phyloP scores from a whole-genome alignment of 1,140 invertebrate species.

The Drosophila persimilis region DNA sequence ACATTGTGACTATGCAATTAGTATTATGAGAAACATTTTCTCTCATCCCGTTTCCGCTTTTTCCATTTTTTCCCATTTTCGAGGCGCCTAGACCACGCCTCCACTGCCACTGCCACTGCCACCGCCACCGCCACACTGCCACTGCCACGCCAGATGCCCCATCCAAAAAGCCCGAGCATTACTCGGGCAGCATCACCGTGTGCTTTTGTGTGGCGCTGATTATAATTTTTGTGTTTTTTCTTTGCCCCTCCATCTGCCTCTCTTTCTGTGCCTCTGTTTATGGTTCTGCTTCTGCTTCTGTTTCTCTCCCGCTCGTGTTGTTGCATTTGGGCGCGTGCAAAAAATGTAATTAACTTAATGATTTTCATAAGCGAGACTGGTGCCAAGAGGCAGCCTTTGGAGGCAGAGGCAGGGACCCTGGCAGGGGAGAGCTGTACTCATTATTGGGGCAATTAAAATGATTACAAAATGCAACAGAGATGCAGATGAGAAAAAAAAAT shows the following conservation, averaged over 20 bases:
- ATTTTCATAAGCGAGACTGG: constrained; percentile 71
- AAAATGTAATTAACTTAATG: constrained; percentile 81
- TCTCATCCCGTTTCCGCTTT: constrained; percentile 64
- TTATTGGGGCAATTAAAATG: constrained; percentile 77
- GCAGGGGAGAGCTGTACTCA: constrained; percentile 17
- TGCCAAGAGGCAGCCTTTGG: constrained; percentile 16
- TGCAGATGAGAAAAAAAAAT: neutral
- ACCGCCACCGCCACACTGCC: neutral
- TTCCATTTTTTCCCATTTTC: constrained; percentile 14
- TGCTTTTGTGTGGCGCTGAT: constrained; percentile 77
- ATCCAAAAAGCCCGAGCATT: constrained; percentile 11
- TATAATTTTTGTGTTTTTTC: constrained; percentile 69
- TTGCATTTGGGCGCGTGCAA: constrained; percentile 61
- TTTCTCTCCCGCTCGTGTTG: constrained; percentile 1
- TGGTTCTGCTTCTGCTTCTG: constrained; percentile 9
- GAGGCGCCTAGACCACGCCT: constrained; percentile 16
- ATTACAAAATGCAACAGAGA: constrained; percentile 65
- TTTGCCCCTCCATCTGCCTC: constrained; percentile 5
- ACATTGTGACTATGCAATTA: constrained; percentile 83
- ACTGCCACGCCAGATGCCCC: neutral
- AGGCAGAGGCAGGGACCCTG: neutral
- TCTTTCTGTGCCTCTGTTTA: constrained; percentile 29
- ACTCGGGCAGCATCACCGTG: constrained; percentile 54
- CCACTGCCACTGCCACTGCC: neutral
- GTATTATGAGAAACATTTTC: constrained; percentile 82